Base-by-base conservation (phyloP, 2,113 vertebrate genomes). In the Turdus rufiventris region DNA sequence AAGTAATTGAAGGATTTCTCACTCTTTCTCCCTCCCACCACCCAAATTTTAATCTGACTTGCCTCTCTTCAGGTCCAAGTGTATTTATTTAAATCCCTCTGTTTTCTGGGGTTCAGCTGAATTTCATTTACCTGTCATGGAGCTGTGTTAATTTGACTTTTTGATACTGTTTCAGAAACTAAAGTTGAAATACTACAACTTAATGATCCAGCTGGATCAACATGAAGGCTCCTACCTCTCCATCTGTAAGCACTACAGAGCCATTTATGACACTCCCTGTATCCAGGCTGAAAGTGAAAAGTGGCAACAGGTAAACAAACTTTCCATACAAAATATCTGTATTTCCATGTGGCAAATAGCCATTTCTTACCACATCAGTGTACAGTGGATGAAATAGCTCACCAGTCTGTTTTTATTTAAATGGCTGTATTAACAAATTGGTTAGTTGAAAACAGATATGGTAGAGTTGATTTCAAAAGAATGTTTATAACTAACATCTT, bases 191-290 rank as follows among this genome's bases (percentile, higher is more conserved):
- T 99, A 99, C 94, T 99, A 99, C 98, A 99, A 99, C 96, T 97
- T 99, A 97, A 99, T 99, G 99, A 99, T 99, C 97, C 99, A 99
- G 94, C 98, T 99, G 93, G 99, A 99, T 96, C 99, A 98, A 71
- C 99, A 99, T 9, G 99, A 99, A 95, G 99, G 99, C 56, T 99
- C 99, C 80, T 99, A 99, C 94, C 96, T 99, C 88, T 99, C 99
- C 40, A 99, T 99, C 95, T 99, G 99, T 95, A 99, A 99, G 93
- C 99, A 99, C 97, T 99, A 99, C 97, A 98, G 99, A 95, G 99
- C 99, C 82, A 99, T 99, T 96, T 99, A 99, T 68, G 99, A 99
- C 88, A 99, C 99, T 38, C 99, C 99, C 2, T 99, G 99, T 97
- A 99, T 99, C 96, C 98, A 99, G 95, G 99, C 99, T 73, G 99